A percentile compares a stretch with the other conserved stretches of the same genome.
Conservation (phyloP, 2,888 invertebrate genomes). For the Beris chalybata region DNA sequence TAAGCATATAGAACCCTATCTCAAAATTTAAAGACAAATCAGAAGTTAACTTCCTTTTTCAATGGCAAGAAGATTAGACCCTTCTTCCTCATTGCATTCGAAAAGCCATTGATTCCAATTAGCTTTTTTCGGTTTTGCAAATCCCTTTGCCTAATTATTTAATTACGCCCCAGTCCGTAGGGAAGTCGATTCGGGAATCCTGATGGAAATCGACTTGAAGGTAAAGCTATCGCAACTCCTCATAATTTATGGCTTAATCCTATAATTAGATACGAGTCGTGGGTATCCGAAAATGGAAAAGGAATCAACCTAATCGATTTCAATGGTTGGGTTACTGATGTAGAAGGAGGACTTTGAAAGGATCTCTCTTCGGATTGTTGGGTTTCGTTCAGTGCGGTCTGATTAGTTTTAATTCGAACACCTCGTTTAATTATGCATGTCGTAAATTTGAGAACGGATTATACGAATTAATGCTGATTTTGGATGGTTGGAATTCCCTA, state of each 20-base stretch:
- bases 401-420: too few species aligned
- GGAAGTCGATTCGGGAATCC: background rate
- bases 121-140: slow-evolving; percentile 19
- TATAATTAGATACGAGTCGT: slow-evolving; percentile 24
- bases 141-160: slow-evolving; percentile 21
- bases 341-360: too few species aligned
- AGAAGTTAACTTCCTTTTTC: too few species aligned
- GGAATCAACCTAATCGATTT: slow-evolving; percentile 23
- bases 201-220: slow-evolving; percentile 22
- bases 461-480: too few species aligned
- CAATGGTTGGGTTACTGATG: background rate
- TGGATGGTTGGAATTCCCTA: too few species aligned
- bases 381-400: too few species aligned
- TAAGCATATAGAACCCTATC: too few species aligned
- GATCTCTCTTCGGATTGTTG: too few species aligned
- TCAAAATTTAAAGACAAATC: too few species aligned
- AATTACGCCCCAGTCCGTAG: slow-evolving; percentile 1
- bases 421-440: too few species aligned
- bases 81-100: background rate
- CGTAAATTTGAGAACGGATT: too few species aligned
- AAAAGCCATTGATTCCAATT: slow-evolving; percentile 28
- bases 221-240: slow-evolving; percentile 11
- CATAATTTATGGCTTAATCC: slow-evolving; percentile 30
- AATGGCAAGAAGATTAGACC: too few species aligned
- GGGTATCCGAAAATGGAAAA: slow-evolving; percentile 7